phyloP scores from a whole-genome alignment of 2,797 vertebrate species.

The Ctenochaetus hawaiiensis region DNA sequence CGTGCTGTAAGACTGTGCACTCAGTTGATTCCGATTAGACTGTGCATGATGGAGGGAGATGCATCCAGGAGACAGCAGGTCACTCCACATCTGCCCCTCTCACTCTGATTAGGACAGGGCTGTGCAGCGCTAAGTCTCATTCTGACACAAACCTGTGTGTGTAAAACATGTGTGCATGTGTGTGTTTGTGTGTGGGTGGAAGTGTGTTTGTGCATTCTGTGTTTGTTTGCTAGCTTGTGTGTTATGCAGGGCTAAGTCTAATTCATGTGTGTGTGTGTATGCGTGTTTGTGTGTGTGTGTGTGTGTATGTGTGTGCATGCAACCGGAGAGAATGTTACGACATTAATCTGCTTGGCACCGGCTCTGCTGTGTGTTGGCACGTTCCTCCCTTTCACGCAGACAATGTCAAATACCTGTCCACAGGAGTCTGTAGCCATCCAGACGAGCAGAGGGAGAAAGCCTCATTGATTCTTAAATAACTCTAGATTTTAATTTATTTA shows the following conservation, averaged over 20 bases:
- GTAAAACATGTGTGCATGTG: constrained; percentile 27
- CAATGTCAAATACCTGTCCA: constrained; percentile 83
- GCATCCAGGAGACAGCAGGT: constrained; percentile 74
- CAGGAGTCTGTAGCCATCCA: constrained; percentile 62
- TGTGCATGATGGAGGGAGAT: constrained; percentile 58
- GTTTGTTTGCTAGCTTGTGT: constrained; percentile 36
- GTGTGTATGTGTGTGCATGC: constrained; percentile 18
- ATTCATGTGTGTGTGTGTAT: constrained; percentile 24
- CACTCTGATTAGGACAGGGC: constrained; percentile 72
- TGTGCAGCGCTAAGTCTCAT: constrained; percentile 62
- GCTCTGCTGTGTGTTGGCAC: constrained; percentile 75
- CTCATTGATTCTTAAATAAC: constrained; percentile 37
- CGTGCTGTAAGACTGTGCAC: constrained; percentile 45
- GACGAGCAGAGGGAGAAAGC: constrained; percentile 26
- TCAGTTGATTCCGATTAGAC: constrained; percentile 71
- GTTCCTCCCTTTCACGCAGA: constrained; percentile 72
- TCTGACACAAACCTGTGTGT: constrained; percentile 69
- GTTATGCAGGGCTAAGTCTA: constrained; percentile 28
- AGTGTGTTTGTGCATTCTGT: constrained; percentile 27
- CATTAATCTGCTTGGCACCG: constrained; percentile 83
- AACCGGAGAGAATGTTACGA: constrained; percentile 68
- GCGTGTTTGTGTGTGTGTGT: constrained; percentile 19
- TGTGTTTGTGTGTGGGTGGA: constrained; percentile 13
- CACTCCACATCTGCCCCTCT: constrained; percentile 77
- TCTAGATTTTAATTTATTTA: neutral